These are phyloP conservation scores for Macropodus opercularis DNA, from an alignment of 2,797 vertebrate genomes.

Conservation along the genomic window DNA sequence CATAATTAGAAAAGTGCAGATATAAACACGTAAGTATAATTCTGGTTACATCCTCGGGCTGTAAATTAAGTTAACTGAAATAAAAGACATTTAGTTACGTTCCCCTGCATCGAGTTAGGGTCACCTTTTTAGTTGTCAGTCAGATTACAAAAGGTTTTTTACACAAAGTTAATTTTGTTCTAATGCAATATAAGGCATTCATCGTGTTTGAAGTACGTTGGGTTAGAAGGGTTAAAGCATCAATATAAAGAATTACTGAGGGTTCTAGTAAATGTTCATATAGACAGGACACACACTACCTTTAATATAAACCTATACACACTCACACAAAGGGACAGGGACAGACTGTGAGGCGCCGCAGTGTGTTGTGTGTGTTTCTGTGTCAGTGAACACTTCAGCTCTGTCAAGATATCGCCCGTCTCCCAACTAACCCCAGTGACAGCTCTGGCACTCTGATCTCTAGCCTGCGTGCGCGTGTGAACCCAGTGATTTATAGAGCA, in stretches of 20 bases:
- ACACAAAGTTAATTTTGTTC: not conserved
- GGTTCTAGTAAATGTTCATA: not conserved
- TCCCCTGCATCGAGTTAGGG: no score
- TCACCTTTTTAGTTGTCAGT: no score
- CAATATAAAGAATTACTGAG: not conserved
- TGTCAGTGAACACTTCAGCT: slow-evolving; percentile 56
- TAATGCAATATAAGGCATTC: not conserved
- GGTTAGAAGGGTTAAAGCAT: not conserved
- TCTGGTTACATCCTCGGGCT: no score
- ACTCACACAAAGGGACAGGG: slow-evolving; percentile 11
- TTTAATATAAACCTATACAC: not conserved
- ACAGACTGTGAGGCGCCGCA: slow-evolving; percentile 32
- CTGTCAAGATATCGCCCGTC: slow-evolving; percentile 63
- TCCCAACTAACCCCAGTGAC: slow-evolving; percentile 52
- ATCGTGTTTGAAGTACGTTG: not conserved
- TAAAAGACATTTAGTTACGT: no score
- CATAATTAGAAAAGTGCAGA: no score
- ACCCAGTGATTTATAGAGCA: slow-evolving; percentile 2
- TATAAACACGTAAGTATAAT: no score
- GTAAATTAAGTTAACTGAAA: no score
- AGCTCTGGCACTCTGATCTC: slow-evolving; percentile 40
- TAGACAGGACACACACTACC: not conserved
- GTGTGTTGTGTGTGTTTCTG: slow-evolving; percentile 32
- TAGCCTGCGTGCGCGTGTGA: not conserved
- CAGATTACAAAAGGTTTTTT: not conserved